These are phyloP conservation scores for Monopis laevigella DNA, from an alignment of 2,888 invertebrate species.

Conservation along the genomic window DNA sequence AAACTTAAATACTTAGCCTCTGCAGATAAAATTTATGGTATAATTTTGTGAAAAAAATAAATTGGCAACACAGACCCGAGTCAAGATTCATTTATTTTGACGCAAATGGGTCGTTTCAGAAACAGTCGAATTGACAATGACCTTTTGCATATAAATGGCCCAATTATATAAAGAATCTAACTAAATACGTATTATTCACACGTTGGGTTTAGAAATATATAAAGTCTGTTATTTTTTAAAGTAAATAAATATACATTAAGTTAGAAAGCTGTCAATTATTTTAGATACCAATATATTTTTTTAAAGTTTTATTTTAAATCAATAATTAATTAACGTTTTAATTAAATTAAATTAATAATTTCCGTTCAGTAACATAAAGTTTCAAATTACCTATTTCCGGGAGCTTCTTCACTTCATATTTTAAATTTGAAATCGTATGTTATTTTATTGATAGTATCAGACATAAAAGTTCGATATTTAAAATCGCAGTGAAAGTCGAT, in stretches of 20 bases:
- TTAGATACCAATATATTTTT: too few relatives aligned
- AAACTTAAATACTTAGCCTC: too few relatives aligned
- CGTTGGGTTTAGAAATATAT: too few relatives aligned
- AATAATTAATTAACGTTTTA: conserved; percentile 1
- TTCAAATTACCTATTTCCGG: conserved; percentile 4
- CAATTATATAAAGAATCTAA: too few relatives aligned
- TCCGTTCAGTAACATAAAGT: background rate
- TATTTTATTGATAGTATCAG: background rate
- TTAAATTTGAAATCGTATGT: background rate
- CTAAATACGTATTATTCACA: too few relatives aligned
- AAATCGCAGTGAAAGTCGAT: conserved; percentile 13
- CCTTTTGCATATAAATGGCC: conserved; percentile 2
- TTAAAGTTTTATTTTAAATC: conserved; percentile 4
- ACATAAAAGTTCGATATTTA: background rate
- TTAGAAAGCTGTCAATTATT: too few relatives aligned
- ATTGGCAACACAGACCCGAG: conserved; percentile 1
- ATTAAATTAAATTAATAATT: conserved; percentile 1
- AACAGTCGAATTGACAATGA: background rate
- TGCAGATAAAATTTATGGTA: too few relatives aligned
- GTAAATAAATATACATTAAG: too few relatives aligned
- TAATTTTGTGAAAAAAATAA: too few relatives aligned
- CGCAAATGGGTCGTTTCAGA: too few relatives aligned
- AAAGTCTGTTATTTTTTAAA: too few relatives aligned
- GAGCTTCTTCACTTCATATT: background rate
- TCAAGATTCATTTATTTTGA: too few relatives aligned